phyloP scores from a whole-genome alignment of 2,797 vertebrate genomes.

The Danio jaintianensis region DNA sequence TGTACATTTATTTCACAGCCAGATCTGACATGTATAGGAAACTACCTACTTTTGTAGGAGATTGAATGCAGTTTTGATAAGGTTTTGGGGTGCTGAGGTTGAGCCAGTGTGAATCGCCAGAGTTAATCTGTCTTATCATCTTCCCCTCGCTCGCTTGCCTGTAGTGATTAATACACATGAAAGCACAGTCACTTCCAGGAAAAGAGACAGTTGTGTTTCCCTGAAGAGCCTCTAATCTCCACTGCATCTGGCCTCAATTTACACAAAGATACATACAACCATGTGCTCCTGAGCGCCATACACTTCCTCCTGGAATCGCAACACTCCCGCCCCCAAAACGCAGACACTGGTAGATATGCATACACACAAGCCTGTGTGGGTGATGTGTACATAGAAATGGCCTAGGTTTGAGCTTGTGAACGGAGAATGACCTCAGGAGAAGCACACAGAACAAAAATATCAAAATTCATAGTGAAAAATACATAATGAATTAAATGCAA shows the following conservation, averaged over 20 bases:
- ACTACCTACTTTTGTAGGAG: background rate
- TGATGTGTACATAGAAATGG: background rate
- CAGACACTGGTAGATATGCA: background rate
- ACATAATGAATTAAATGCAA: background rate
- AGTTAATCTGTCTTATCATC: constrained; percentile 9
- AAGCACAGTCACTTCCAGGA: constrained; percentile 84
- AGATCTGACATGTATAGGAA: background rate
- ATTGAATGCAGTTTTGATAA: background rate
- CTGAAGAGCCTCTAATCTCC: constrained; percentile 70
- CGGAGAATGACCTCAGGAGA: background rate
- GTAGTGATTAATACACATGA: constrained; percentile 79
- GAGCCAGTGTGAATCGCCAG: background rate
- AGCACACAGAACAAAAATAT: background rate
- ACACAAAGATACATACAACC: constrained; percentile 34
- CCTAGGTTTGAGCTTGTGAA: background rate
- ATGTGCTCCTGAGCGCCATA: background rate
- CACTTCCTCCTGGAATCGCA: constrained; percentile 20
- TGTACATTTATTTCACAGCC: background rate
- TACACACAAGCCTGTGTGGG: background rate
- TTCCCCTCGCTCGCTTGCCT: constrained; percentile 5
- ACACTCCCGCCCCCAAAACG: background rate
- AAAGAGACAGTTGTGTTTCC: constrained; percentile 81
- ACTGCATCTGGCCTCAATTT: constrained; percentile 49
- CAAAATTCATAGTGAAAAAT: background rate
- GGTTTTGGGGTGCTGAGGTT: background rate